Evolutionary conservation across 2,797 vertebrate genomes (phyloP).

Genomic region (Eutrigla gurnardus): DNA sequence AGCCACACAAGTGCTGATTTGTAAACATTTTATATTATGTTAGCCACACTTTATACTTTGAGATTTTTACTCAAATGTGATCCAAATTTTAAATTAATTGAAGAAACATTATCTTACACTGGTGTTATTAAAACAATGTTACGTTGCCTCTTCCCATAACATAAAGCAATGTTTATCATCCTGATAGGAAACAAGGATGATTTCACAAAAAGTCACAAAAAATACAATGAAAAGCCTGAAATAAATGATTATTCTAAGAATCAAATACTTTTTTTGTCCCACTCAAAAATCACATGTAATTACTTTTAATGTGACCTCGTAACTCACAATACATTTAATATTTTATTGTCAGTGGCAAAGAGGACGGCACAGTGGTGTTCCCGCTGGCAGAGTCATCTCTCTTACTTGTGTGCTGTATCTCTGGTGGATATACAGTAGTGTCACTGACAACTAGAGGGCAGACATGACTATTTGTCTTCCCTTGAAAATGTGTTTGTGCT

Average conservation of each 20-base stretch:
- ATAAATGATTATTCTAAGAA: not conserved
- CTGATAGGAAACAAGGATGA: not conserved
- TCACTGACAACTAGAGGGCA: slow-evolving; percentile 83
- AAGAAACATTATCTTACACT: not conserved
- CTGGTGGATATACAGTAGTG: slow-evolving; percentile 44
- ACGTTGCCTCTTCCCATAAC: not conserved
- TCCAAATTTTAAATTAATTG: not conserved
- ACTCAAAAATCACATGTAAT: not conserved
- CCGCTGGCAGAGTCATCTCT: not conserved
- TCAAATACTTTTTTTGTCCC: not conserved
- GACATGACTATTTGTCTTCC: slow-evolving; percentile 70
- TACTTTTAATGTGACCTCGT: not conserved
- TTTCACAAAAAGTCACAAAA: not conserved
- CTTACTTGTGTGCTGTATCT: slow-evolving; percentile 30
- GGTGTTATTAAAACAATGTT: not conserved
- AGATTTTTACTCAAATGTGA: not conserved
- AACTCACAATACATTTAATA: not conserved
- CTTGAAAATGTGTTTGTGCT: slow-evolving; percentile 21
- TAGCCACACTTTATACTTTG: not conserved
- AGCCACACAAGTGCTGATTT: not conserved
- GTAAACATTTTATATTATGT: not conserved
- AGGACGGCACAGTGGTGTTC: not conserved
- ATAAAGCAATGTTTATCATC: not conserved
- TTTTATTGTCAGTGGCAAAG: not conserved
- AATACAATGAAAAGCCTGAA: not conserved